Conservation (phyloP, 2,888 invertebrate species). For the Trissonchulus sp. region DNA sequence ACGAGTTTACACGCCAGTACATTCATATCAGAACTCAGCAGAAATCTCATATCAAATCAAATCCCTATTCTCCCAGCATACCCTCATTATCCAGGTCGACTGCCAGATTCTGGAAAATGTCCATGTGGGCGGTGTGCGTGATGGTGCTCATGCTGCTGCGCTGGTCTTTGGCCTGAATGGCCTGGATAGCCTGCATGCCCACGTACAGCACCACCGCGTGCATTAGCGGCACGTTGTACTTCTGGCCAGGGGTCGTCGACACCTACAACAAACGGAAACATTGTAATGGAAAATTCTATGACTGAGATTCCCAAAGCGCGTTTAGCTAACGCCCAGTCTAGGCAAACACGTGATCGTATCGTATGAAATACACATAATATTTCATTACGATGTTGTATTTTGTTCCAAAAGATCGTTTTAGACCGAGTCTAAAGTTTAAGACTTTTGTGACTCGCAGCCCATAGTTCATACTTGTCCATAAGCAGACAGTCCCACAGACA, state of each 20-base stretch:
- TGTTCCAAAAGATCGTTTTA: no score
- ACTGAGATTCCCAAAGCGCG: no score
- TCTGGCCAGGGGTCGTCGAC: conserved; percentile 67
- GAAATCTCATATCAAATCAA: neutral
- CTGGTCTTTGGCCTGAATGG: conserved; percentile 80
- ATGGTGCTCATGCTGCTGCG: conserved; percentile 96
- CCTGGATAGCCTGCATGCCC: conserved; percentile 87
- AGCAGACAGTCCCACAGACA: no score
- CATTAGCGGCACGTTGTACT: conserved; percentile 91
- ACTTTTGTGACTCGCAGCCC: no score
- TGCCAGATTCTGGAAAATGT: conserved; percentile 97
- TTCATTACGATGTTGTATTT: no score
- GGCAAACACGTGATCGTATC: no score
- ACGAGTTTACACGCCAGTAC: neutral
- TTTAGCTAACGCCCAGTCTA: no score
- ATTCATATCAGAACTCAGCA: neutral
- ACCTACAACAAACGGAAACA: conserved; percentile 34
- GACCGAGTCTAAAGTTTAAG: no score
- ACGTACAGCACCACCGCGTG: conserved; percentile 96
- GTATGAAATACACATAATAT: no score
- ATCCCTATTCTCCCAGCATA: no score
- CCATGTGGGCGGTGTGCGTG: conserved; percentile 97
- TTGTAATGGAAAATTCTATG: no score
- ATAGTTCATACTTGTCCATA: no score
- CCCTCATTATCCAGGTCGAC: conserved; percentile 97